A percentile compares a stretch with the other conserved stretches of the same genome.
Conservation (phyloP, 2,797 vertebrate species). For the Labeo calbasu region DNA sequence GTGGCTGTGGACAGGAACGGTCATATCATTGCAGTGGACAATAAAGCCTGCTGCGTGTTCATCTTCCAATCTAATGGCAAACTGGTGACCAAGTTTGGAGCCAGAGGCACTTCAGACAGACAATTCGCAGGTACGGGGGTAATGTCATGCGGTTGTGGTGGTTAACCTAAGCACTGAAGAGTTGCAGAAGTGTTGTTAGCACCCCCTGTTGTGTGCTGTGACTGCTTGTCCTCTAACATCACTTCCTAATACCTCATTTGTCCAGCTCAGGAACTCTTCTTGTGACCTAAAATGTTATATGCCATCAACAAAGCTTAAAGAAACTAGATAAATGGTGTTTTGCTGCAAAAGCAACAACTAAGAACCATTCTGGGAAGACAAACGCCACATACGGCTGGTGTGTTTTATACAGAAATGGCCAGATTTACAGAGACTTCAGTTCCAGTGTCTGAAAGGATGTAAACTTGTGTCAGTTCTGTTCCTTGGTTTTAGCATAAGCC, state of each 20-base stretch:
- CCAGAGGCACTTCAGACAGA: constrained; percentile 88
- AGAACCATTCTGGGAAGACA: constrained; percentile 33
- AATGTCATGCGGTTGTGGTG: neutral
- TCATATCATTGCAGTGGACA: constrained; percentile 97
- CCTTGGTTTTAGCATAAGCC: constrained; percentile 41
- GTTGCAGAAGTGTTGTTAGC: neutral
- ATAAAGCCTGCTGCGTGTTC: constrained; percentile 97
- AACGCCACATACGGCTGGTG: neutral
- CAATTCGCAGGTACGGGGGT: constrained; percentile 89
- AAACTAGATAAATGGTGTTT: neutral
- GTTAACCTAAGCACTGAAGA: neutral
- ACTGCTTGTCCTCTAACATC: constrained; percentile 36
- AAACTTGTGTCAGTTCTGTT: constrained; percentile 45
- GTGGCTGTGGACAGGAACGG: constrained; percentile 93
- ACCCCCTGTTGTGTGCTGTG: constrained; percentile 27
- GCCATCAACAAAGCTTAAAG: neutral
- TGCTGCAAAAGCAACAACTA: neutral
- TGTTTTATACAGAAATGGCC: constrained; percentile 51
- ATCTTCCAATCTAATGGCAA: constrained; percentile 97
- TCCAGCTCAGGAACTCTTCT: constrained; percentile 22
- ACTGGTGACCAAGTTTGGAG: constrained; percentile 91
- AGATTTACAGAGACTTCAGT: constrained; percentile 65
- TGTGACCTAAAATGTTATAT: neutral
- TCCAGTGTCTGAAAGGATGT: constrained; percentile 53
- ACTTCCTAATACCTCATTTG: constrained; percentile 19